Base-by-base conservation (phyloP, 2,888 invertebrate genomes). In the Coenonympha arcania region DNA sequence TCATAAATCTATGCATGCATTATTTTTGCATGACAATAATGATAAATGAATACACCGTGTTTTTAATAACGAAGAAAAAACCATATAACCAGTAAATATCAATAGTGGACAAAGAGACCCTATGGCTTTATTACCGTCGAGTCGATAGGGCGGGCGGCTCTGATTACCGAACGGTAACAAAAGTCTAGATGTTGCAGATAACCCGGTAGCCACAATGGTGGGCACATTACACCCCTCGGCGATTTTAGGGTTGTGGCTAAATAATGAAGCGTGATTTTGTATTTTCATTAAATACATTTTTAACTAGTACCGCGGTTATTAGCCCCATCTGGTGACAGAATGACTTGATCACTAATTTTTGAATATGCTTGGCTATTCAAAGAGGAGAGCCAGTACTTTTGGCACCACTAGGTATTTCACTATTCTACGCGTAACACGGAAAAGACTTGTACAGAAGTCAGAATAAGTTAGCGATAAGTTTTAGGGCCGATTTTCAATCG, bases 171-270 rank as follows among this genome's bases (percentile, higher is more conserved):
- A 64, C 60, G 33, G 67, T 64, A 68, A 76, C 73, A 73, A 73
- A 71, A 77, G 76, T 76, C 78, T 78, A 81, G 81, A 82, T 82
- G 69, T 64, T 51, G 55, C 66, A 61, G 81, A 82, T 83, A 82
- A 81, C 79, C 79, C 77, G 62, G 44, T 58, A 59, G 56, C 57
- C 62, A 66, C 66, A 65, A 65, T 63, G 56, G 57, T 49, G 68
- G 75, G 68, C 68, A 61, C 58, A 65, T 71, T 77, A 71, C 76
- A 76, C 75, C 79, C 80, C 65, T 65, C 52, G 67, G 71, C 69
- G n/a, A 31, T 18, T 30, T 9, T 58, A 81, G 79, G 81, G 82
- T 66, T 80, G 77, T 55, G 53, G 55, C 40, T 51, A 34, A 16
- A n/a, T n/a, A n/a, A n/a, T n/a, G n/a, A n/a, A n/a, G n/a, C n/a